Conservation (phyloP, 2,113 vertebrate species). For the Microtus ochrogaster region DNA sequence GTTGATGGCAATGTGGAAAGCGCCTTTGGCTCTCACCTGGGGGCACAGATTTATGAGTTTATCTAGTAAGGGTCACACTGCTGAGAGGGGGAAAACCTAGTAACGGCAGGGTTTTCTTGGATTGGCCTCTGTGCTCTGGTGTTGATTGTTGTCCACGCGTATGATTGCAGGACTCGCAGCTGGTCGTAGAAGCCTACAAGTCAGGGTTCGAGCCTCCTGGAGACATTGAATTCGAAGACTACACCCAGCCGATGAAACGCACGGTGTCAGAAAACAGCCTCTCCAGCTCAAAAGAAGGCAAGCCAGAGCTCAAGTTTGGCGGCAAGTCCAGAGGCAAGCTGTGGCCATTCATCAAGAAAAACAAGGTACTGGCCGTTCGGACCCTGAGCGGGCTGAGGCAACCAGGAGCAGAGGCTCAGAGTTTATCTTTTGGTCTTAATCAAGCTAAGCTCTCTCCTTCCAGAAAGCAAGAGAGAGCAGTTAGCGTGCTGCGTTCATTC, state of each 20-base stretch:
- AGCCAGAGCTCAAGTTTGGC: conserved; percentile 87
- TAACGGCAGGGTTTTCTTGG: not conserved
- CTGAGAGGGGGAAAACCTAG: not conserved
- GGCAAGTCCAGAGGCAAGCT: conserved; percentile 95
- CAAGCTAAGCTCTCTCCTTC: conserved; percentile 58
- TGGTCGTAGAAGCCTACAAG: conserved; percentile 97
- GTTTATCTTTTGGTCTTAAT: conserved; percentile 71
- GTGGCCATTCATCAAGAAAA: conserved; percentile 99
- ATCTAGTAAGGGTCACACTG: not conserved
- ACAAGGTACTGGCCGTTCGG: conserved; percentile 92
- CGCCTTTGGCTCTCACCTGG: not conserved
- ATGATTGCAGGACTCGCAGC: conserved; percentile 92
- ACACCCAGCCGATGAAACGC: conserved; percentile 95
- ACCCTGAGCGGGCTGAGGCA: not conserved
- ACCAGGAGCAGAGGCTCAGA: not conserved
- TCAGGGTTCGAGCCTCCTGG: conserved; percentile 97
- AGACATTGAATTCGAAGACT: conserved; percentile 98
- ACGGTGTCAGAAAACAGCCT: conserved; percentile 95
- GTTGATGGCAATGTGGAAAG: not conserved
- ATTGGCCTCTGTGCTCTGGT: not conserved
- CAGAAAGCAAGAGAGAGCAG: conserved; percentile 64
- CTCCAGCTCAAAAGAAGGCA: conserved; percentile 91
- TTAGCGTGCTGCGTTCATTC: conserved; percentile 70
- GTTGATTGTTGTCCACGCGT: conserved; percentile 2
- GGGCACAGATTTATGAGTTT: not conserved